Evolutionary conservation across 1,140 invertebrate species (phyloP).

Genomic region (Medauroidea extradentata): DNA sequence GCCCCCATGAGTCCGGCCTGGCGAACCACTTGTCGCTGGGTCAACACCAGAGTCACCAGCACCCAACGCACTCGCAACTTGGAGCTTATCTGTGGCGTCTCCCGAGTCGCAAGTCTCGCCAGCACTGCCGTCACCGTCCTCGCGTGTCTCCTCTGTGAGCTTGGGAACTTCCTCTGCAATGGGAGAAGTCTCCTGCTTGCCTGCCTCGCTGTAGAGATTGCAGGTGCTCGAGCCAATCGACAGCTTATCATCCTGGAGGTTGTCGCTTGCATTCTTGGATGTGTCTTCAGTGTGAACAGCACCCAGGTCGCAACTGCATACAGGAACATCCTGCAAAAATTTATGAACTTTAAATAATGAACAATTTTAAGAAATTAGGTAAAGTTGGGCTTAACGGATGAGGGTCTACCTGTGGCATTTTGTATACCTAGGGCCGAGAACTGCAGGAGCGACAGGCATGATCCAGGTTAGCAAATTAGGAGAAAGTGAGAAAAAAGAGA

Average conservation of each 20-base stretch:
- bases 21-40: neutral
- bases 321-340: no score
- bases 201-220: conserved; percentile 17
- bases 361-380: no score
- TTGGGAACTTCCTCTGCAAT: neutral
- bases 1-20: neutral
- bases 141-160: neutral
- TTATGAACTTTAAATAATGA: no score
- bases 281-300: conserved; percentile 24
- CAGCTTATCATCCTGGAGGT: neutral
- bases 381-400: no score
- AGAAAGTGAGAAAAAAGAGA: no score
- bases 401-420: no score
- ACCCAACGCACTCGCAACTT: neutral
- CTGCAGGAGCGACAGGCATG: neutral
- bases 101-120: no score
- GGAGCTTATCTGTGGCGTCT: no score
- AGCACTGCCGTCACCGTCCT: neutral
- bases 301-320: conserved; percentile 54
- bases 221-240: conserved; percentile 17
- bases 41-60: neutral
- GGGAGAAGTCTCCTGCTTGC: conserved; percentile 7
- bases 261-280: neutral
- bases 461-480: no score
- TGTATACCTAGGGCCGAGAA: no score